Percentiles rank a stretch among this genome's conserved stretches.
phyloP scores from a whole-genome alignment of 2,113 vertebrate genomes.

The Rhabdornis inornatus region DNA sequence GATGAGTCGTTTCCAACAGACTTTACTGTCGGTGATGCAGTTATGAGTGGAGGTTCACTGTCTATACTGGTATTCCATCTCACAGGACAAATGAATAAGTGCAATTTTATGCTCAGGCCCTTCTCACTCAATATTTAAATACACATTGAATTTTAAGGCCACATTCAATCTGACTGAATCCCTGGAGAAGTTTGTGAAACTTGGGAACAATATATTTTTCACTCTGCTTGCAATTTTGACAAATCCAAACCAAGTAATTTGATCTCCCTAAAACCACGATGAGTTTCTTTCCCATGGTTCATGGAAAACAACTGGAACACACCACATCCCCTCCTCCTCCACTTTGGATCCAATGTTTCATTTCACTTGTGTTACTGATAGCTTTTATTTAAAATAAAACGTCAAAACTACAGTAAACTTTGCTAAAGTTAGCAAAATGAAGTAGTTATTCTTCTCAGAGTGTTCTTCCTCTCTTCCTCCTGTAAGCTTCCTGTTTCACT shows the following conservation, averaged over 20 bases:
- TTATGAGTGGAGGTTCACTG: not conserved
- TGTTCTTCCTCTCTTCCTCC: not conserved
- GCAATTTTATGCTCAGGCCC: not conserved
- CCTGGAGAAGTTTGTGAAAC: not conserved
- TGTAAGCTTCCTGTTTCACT: not conserved
- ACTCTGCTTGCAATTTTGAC: not conserved
- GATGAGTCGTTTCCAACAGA: not conserved
- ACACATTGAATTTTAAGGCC: not conserved
- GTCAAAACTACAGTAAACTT: not conserved
- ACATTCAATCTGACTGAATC: not conserved
- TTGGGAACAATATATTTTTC: not conserved
- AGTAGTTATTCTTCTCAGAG: not conserved
- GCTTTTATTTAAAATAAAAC: not conserved
- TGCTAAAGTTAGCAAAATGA: not conserved
- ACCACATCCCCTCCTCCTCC: too few relatives aligned
- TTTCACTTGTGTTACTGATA: not conserved
- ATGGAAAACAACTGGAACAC: not conserved
- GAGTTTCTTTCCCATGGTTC: not conserved
- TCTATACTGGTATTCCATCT: not conserved
- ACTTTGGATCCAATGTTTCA: not conserved
- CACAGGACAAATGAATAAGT: not conserved
- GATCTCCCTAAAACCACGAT: not conserved
- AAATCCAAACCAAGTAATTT: not conserved
- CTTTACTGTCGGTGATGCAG: fast-evolving
- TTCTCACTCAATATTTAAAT: not conserved